phyloP scores from a whole-genome alignment of 2,113 vertebrate species.

The Tauraco erythrolophus region DNA sequence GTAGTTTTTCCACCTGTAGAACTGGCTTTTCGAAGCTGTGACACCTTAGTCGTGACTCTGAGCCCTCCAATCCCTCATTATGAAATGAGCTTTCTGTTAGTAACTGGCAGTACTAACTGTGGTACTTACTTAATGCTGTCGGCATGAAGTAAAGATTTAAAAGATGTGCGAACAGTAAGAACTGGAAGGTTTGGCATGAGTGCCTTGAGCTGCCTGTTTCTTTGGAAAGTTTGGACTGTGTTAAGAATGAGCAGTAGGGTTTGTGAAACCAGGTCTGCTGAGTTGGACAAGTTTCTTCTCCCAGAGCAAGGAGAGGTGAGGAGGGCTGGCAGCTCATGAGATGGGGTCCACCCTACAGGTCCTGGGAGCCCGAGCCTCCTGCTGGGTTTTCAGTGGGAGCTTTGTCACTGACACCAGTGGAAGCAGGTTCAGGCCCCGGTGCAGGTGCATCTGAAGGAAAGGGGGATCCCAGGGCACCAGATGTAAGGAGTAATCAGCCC shows the following conservation, averaged over 20 bases:
- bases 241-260: background rate
- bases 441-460: background rate
- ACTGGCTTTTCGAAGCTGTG: background rate
- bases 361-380: background rate
- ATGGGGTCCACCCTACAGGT: fast-evolving
- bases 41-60: background rate
- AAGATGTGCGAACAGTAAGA: background rate
- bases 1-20: background rate
- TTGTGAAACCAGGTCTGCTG: background rate
- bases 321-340: background rate
- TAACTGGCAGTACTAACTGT: background rate
- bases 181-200: background rate
- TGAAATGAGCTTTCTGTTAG: background rate
- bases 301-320: background rate
- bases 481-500: background rate
- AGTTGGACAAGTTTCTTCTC: background rate
- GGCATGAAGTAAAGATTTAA: background rate
- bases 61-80: background rate
- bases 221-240: background rate
- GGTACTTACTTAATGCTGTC: background rate
- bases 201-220: background rate
- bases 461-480: background rate
- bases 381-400: background rate
- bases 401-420: background rate
- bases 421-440: fast-evolving